These are phyloP conservation scores for Epinotia nisella DNA, from an alignment of 2,888 invertebrate genomes.

Conservation along the genomic window DNA sequence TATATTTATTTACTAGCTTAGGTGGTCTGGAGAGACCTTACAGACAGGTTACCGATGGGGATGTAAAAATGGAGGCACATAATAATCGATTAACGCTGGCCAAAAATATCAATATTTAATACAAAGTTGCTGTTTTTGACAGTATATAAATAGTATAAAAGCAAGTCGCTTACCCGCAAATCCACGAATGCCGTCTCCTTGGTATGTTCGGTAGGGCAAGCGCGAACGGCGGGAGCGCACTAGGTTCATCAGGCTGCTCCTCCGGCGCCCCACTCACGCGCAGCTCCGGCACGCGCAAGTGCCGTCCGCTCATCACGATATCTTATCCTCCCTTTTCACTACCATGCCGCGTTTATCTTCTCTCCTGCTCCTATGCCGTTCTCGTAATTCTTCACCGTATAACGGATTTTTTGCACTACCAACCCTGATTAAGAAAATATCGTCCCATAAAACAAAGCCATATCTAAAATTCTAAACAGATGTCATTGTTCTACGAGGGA, in stretches of 20 bases:
- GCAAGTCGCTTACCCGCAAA: constrained; percentile 86
- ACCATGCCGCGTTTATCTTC: constrained; percentile 30
- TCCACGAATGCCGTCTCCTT: constrained; percentile 90
- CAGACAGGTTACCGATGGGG: too few species aligned
- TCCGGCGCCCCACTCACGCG: constrained; percentile 85
- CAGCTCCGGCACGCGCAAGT: constrained; percentile 88
- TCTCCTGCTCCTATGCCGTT: background rate
- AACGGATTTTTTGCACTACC: constrained; percentile 39
- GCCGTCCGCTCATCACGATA: constrained; percentile 79
- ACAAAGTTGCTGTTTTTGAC: too few species aligned
- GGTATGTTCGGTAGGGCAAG: constrained; percentile 84
- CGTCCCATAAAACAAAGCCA: background rate
- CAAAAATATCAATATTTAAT: too few species aligned
- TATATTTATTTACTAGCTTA: too few species aligned
- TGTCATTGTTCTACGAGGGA: background rate
- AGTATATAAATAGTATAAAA: background rate
- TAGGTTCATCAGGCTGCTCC: constrained; percentile 74
- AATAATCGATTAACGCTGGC: too few species aligned
- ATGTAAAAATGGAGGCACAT: too few species aligned
- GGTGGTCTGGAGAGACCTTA: too few species aligned
- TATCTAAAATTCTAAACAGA: background rate
- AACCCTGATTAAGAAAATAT: constrained; percentile 12
- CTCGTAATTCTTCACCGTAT: constrained; percentile 29
- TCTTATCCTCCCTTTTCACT: constrained; percentile 66
- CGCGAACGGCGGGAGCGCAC: constrained; percentile 73